phyloP scores from a whole-genome alignment of 64 coral and sea anemone genomes.

The Anthopleura sola region DNA sequence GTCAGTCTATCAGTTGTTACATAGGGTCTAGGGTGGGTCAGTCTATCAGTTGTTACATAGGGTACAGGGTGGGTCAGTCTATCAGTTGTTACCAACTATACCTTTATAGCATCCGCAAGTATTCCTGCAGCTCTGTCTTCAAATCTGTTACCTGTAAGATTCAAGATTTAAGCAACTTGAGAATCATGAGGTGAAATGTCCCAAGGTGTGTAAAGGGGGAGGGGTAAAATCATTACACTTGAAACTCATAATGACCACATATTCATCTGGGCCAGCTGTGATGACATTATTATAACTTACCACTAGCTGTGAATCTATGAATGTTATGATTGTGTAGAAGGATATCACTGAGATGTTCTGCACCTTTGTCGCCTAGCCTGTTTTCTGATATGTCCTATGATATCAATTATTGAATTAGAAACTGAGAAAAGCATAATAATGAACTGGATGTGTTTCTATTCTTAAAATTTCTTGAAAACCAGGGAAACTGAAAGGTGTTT shows the following conservation, averaged over 20 bases:
- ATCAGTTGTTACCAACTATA: neutral
- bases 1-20: no score
- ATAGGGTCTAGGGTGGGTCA: no score
- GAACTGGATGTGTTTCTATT: neutral
- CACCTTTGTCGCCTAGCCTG: slow-evolving; percentile 65
- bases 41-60: neutral
- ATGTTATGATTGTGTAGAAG: slow-evolving; percentile 83
- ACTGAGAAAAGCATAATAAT: neutral
- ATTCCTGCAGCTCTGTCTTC: slow-evolving; percentile 89
- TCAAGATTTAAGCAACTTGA: neutral
- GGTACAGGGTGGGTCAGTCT: neutral
- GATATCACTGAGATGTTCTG: slow-evolving; percentile 84
- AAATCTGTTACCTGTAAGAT: slow-evolving; percentile 73
- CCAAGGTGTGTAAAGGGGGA: no score
- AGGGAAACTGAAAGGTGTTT: neutral
- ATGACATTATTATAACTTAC: slow-evolving; percentile 31
- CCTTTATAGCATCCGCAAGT: slow-evolving; percentile 86
- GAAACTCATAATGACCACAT: no score
- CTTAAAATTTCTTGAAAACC: neutral
- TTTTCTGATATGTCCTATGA: slow-evolving; percentile 94
- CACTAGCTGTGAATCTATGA: slow-evolving; percentile 69
- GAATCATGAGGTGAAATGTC: neutral
- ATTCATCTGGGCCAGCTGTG: neutral
- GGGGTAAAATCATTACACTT: no score
- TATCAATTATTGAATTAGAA: neutral